phyloP scores from a whole-genome alignment of 2,797 vertebrate species.

The Syndactyla subalaris region DNA sequence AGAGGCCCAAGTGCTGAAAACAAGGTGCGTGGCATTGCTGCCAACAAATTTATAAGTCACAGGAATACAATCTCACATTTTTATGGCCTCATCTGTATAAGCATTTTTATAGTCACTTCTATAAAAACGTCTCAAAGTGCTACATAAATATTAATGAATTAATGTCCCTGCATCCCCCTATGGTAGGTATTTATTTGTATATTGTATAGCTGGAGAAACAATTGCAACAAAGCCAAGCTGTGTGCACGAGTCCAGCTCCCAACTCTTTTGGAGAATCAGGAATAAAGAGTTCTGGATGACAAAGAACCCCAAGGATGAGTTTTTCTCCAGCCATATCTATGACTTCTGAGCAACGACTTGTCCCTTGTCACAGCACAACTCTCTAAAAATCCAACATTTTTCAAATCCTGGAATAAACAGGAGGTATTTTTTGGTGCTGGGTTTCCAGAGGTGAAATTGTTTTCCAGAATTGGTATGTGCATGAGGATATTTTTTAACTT shows the following conservation, averaged over 20 bases:
- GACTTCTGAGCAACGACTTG: neutral
- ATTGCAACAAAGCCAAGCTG: neutral
- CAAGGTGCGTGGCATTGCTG: neutral
- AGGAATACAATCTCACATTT: conserved; percentile 29
- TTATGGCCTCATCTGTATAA: conserved; percentile 32
- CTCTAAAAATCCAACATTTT: neutral
- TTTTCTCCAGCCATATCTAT: neutral
- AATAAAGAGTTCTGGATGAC: neutral
- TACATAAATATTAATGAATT: conserved; percentile 59
- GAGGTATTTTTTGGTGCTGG: neutral
- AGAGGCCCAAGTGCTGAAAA: neutral
- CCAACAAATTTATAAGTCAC: conserved; percentile 17
- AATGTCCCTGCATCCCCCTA: neutral
- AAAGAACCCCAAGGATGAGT: neutral
- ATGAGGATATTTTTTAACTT: neutral
- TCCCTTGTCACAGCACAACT: neutral
- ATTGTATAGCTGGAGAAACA: conserved; percentile 4
- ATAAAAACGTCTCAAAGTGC: conserved; percentile 23
- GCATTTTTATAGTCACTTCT: conserved; percentile 24
- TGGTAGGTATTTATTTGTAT: neutral
- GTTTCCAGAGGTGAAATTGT: neutral
- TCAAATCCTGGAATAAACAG: neutral
- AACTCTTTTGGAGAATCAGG: neutral
- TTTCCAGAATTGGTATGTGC: neutral
- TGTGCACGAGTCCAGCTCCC: neutral